Conservation (phyloP, 2,797 vertebrate genomes). For the Cyclura pinguis region DNA sequence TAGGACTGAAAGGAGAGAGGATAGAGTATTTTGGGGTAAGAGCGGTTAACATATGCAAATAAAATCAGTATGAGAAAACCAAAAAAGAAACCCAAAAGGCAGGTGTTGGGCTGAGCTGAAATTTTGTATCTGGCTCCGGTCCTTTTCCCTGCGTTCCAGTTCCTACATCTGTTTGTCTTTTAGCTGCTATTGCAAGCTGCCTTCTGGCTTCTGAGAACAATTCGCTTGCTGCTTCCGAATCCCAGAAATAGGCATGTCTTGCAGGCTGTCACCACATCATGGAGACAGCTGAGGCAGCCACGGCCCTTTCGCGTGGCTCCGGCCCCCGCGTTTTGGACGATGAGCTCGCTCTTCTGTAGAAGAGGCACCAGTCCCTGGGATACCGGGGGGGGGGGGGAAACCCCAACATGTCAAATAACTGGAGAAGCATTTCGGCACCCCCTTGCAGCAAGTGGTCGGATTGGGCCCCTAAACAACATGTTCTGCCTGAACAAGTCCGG, state of each 20-base stretch:
- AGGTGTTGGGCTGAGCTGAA: not conserved
- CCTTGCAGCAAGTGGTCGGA: too few species aligned
- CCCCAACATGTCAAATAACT: too few species aligned
- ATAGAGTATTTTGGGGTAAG: not conserved
- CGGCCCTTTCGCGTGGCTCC: accelerated
- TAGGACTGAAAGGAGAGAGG: too few species aligned
- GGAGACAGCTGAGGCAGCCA: not conserved
- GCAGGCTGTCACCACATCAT: not conserved
- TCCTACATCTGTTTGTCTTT: not conserved
- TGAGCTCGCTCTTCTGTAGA: not conserved
- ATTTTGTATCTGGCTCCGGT: not conserved
- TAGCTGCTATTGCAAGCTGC: not conserved
- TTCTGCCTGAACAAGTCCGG: too few species aligned
- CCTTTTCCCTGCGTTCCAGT: not conserved
- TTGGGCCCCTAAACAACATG: too few species aligned
- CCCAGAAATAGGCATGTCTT: constrained; percentile 14
- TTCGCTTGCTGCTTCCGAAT: not conserved
- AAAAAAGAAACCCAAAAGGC: not conserved
- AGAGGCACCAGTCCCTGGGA: not conserved
- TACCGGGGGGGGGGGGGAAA: too few species aligned
- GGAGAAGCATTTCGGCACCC: too few species aligned
- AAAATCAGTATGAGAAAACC: not conserved
- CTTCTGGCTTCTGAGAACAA: not conserved
- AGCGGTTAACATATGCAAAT: not conserved
- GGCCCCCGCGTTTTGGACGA: not conserved